Conservation (phyloP, 2,888 invertebrate genomes). For the Deilephila elpenor region DNA sequence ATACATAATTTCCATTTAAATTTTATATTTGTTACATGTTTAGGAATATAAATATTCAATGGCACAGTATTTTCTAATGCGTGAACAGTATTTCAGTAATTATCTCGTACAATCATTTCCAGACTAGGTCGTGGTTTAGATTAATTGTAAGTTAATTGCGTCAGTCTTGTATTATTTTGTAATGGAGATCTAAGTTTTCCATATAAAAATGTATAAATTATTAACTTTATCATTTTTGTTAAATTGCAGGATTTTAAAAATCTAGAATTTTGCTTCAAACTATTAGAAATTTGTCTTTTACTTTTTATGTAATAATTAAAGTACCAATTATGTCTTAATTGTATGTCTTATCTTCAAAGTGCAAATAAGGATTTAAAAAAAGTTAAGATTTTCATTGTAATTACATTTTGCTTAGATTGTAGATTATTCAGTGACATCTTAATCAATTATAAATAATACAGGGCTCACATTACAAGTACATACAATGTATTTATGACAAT, state of each 20-base stretch:
- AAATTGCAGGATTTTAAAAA: too few species aligned
- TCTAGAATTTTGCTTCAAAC: too few species aligned
- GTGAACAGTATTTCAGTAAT: conserved; percentile 10
- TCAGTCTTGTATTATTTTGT: conserved; percentile 8
- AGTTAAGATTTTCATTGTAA: too few species aligned
- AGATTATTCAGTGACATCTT: too few species aligned
- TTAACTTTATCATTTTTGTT: too few species aligned
- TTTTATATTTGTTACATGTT: conserved; percentile 1
- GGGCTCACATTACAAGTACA: not conserved
- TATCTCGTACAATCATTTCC: not conserved
- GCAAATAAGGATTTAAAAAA: too few species aligned
- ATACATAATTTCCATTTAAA: not conserved
- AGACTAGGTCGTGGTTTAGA: not conserved
- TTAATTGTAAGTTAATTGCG: not conserved
- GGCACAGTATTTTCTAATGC: not conserved
- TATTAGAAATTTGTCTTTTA: too few species aligned
- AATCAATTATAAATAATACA: not conserved
- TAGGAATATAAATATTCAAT: not conserved
- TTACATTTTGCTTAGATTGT: too few species aligned
- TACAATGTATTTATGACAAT: conserved; percentile 13
- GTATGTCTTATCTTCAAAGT: too few species aligned
- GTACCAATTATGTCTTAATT: too few species aligned
- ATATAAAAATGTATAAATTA: too few species aligned
- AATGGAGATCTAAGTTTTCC: not conserved
- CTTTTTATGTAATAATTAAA: too few species aligned